A percentile compares a stretch with the other conserved stretches of the same genome.
These are phyloP conservation scores for Babylonia areolata DNA, from an alignment of 1,140 invertebrate species.

Conservation along the genomic window DNA sequence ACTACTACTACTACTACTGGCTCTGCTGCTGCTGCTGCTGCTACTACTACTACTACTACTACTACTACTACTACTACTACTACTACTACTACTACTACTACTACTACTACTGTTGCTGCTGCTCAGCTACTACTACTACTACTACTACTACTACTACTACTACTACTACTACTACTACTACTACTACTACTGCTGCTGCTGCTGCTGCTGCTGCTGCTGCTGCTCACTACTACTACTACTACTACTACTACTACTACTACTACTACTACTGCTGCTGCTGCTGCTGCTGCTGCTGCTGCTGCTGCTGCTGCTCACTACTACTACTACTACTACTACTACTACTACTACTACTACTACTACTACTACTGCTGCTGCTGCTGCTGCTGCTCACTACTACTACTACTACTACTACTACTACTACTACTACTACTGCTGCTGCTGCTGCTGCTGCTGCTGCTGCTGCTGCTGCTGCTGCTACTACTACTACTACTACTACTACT, in stretches of 20 bases:
- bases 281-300: neutral
- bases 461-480: neutral
- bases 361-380: neutral
- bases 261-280: constrained; percentile 11
- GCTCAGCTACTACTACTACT: no score
- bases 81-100: constrained; percentile 27
- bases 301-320: no score
- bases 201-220: no score
- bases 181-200: neutral
- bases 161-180: neutral
- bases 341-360: neutral
- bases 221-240: constrained; percentile 26
- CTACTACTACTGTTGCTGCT: neutral
- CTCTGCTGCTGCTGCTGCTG: no score
- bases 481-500: constrained; percentile 21
- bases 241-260: constrained; percentile 25
- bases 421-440: constrained; percentile 18
- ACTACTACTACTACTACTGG: no score
- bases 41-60: constrained; percentile 27
- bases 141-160: neutral
- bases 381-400: no score
- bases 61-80: constrained; percentile 33
- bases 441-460: neutral
- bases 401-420: constrained; percentile 30
- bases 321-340: constrained; percentile 27